A percentile compares a stretch with the other conserved stretches of the same genome.
phyloP scores from a whole-genome alignment of 2,113 vertebrate species.

The Apodemus sylvaticus region DNA sequence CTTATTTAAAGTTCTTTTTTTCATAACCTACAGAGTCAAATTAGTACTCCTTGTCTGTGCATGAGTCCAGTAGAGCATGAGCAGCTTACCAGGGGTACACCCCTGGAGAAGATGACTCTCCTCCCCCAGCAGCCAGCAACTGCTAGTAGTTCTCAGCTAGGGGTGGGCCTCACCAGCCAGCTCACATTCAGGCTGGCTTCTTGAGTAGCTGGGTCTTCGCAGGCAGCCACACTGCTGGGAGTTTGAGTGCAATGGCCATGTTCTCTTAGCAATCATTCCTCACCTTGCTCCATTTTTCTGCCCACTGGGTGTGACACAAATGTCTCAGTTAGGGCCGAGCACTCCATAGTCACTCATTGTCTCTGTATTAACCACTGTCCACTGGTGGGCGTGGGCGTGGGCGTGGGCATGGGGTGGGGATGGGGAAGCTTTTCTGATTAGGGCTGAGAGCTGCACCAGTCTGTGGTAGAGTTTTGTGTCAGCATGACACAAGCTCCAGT shows the following conservation, averaged over 20 bases:
- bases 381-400: no score
- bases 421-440: not conserved
- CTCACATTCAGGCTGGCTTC: not conserved
- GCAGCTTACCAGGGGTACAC: not conserved
- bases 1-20: not conserved
- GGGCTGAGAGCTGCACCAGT: not conserved
- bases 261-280: not conserved
- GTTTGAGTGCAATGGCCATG: not conserved
- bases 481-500: not conserved
- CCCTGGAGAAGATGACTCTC: not conserved
- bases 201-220: not conserved
- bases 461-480: not conserved
- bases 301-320: not conserved
- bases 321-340: not conserved
- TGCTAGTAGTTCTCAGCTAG: not conserved
- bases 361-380: not conserved
- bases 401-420: no score
- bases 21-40: not conserved
- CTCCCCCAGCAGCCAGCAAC: not conserved
- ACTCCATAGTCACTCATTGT: not conserved
- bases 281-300: not conserved
- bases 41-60: not conserved
- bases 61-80: not conserved
- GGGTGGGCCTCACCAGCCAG: not conserved
- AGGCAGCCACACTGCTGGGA: not conserved